A percentile compares a stretch with the other conserved stretches of the same genome.
These are phyloP conservation scores for Rosalia funebris DNA, from an alignment of 2,888 invertebrate genomes.

Conservation along the genomic window DNA sequence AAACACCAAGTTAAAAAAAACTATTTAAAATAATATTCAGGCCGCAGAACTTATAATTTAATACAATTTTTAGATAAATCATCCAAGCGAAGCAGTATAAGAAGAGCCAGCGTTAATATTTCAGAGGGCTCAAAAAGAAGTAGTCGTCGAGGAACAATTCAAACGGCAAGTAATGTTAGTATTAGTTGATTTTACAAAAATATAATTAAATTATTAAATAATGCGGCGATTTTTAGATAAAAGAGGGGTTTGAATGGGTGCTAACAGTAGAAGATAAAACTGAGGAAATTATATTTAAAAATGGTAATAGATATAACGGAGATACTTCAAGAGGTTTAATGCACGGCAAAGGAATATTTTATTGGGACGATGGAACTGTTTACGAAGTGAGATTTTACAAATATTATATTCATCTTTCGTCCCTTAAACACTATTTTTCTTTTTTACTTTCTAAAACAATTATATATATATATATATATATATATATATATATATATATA, in stretches of 20 bases:
- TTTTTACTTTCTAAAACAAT: too few relatives aligned
- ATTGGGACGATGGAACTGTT: constrained; percentile 69
- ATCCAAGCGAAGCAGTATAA: background rate
- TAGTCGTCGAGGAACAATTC: background rate
- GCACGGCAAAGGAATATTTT: constrained; percentile 70
- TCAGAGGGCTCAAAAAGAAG: background rate
- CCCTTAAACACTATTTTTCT: too few relatives aligned
- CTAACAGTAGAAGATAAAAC: constrained; percentile 58
- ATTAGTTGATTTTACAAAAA: background rate
- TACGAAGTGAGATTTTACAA: constrained; percentile 61
- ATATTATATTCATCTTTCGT: too few relatives aligned
- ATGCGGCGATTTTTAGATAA: background rate
- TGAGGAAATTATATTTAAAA: constrained; percentile 67
- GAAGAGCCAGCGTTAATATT: background rate
- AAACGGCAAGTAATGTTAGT: background rate
- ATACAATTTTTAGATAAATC: background rate
- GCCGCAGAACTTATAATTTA: too few relatives aligned
- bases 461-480: too few relatives aligned
- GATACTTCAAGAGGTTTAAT: constrained; percentile 67
- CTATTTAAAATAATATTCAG: too few relatives aligned
- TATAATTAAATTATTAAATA: constrained; percentile 1
- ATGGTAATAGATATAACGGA: constrained; percentile 70
- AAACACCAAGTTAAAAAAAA: too few relatives aligned
- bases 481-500: too few relatives aligned
- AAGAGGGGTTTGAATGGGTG: constrained; percentile 8